Base-by-base conservation (phyloP, 2,797 vertebrate genomes). In the Brachymystax lenok region DNA sequence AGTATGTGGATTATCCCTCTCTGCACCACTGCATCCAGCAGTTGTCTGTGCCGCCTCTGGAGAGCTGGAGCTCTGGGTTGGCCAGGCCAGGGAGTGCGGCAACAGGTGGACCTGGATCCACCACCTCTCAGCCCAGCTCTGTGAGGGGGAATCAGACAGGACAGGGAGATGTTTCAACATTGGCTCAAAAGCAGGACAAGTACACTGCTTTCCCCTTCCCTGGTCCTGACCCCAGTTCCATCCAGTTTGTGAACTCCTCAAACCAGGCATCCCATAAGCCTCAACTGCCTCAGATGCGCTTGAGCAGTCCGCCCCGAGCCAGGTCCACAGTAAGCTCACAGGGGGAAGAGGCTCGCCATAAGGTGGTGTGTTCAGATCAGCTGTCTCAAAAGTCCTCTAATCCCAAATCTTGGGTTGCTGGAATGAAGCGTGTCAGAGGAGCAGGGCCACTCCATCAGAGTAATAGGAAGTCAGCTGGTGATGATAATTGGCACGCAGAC, bases 21-120 rank as follows among this genome's bases (percentile, higher is more conserved):
- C 82, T 90, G 52, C 83, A 90, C 75, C 87, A 88, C 78, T 90
- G 88, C 84, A 90, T 90, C 79, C 83, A 87, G 78, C 88, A 88
- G 79, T 80, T 90, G 21, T 86, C 87, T 0, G 88, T 90, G 71
- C 88, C 88, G 12, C 88, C 88, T 10, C 33, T 88, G 71, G 87
- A 90, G 82, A 88, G 81, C 75, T 88, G 88, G 88, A 90, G 85
- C 54, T 81, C 81, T 6, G 82, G 82, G 27, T 64, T 86, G 59
- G 67, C 74, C 30, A 79, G 71, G 74, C 76, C 82, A 30, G 75
- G 78, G 35, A 52, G 24, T n/a, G 33, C 63, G 63, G 56, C 13
- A 12, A 14, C 51, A 28, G 59, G 28, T 27, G 59, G 61, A 75
- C 66, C 68, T 74, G 74, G 59, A 21, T 8, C 74, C 74, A 40